These are phyloP conservation scores for Cyanistes caeruleus DNA, from an alignment of 2,113 vertebrate genomes.

Conservation along the genomic window DNA sequence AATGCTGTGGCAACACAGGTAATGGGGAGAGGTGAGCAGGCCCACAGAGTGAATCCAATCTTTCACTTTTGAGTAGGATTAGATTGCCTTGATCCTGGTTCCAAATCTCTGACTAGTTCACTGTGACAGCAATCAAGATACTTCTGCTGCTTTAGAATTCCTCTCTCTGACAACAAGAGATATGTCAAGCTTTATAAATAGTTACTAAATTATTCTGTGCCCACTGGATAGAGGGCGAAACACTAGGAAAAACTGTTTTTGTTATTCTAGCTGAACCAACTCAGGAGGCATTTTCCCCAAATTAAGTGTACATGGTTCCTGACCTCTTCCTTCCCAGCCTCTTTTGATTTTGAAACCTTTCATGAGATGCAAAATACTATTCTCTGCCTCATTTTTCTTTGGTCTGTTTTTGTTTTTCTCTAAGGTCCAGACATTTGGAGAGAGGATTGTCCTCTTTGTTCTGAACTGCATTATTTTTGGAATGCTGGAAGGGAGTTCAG, in stretches of 20 bases:
- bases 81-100: background rate
- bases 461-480: constrained; percentile 88
- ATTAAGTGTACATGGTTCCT: background rate
- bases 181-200: constrained; percentile 24
- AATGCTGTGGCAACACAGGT: background rate
- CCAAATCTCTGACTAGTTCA: background rate
- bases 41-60: background rate
- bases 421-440: constrained; percentile 87
- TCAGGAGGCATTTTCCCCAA: constrained; percentile 13
- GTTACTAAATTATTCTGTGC: background rate
- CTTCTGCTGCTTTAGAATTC: constrained; percentile 7
- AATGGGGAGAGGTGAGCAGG: background rate
- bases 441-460: constrained; percentile 90
- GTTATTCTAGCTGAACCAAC: background rate
- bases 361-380: background rate
- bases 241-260: background rate
- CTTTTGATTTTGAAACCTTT: constrained; percentile 22
- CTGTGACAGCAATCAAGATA: background rate
- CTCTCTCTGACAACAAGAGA: background rate
- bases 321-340: background rate
- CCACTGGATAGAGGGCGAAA: background rate
- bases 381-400: constrained; percentile 16
- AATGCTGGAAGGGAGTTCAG: constrained; percentile 74
- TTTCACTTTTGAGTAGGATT: background rate
- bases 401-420: constrained; percentile 39